Evolutionary conservation across 1,140 invertebrate species (phyloP), one percentile per base, ranked within the genome.

Genomic region (Lepidurus arcticus): DNA sequence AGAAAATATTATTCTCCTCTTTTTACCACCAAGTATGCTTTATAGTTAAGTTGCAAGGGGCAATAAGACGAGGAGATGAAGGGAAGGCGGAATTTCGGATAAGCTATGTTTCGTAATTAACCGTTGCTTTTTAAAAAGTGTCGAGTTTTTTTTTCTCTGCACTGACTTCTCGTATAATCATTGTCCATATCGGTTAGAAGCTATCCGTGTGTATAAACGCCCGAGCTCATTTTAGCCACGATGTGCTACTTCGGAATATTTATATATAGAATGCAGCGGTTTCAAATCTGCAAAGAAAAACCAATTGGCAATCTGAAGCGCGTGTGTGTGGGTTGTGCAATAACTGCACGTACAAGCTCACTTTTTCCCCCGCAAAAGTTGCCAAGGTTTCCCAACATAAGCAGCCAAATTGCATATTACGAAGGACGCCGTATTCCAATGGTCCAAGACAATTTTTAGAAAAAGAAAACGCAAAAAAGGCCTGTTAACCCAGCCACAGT

Each of bases 1-100:
- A 73, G 53, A 3, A 73, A 73, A 24, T 73, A 74, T 42, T 74
- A n/a, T 75, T 75, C 10, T 75, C 10, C 7, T 21, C 7, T 44
- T 7, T 73, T 73, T 44, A 42, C 74, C 74, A 34, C 34, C 34
- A 34, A 34, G 34, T 34, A 34, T 34, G 4, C 34, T 34, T 34
- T 34, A 34, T 34, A 34, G 34, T 34, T 34, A 34, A 34, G 74
- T 34, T 43, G 73, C 73, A 42, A 74, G 43, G 34, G 74, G 44
- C 44, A 75, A 43, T 42, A 75, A 42, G 74, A 75, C 74, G 44
- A 44, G 74, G 73, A 24, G 73, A 13, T n/a, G 10, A 74, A 10
- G 24, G 73, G 42, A 21, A 74, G n/a, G 34, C 34, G 34, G 34
- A 3, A 34, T 34, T 34, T 34, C 4, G 34, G 34, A 34, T 34